Evolutionary conservation across 2,888 invertebrate species (phyloP).

Genomic region (Plebejus anna): DNA sequence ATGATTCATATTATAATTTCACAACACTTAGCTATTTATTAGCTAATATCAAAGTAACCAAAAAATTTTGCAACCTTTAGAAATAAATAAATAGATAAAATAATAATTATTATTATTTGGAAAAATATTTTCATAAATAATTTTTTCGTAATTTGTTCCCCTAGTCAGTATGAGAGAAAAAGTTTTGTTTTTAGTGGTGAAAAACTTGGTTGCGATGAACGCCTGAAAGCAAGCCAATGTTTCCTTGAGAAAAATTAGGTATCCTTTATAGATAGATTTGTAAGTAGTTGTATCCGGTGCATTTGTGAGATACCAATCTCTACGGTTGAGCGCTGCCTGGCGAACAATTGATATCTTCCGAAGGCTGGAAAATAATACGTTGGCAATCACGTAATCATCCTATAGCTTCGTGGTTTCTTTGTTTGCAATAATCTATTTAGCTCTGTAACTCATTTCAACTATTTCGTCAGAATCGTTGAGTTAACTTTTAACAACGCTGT

Average conservation of each 20-base stretch:
- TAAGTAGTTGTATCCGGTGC: conserved; percentile 36
- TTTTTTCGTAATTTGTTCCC: not conserved
- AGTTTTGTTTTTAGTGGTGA: not conserved
- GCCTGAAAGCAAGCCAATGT: not conserved
- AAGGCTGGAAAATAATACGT: conserved; percentile 71
- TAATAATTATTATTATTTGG: too few relatives aligned
- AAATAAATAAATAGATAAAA: too few relatives aligned
- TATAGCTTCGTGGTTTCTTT: conserved; percentile 13
- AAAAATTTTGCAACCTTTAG: too few relatives aligned
- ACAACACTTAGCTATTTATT: too few relatives aligned
- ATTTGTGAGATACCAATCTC: conserved; percentile 32
- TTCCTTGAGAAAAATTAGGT: conserved; percentile 11
- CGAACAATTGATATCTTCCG: conserved; percentile 74
- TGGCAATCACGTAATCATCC: conserved; percentile 29
- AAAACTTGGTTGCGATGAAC: not conserved
- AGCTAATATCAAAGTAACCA: too few relatives aligned
- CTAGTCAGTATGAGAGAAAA: not conserved
- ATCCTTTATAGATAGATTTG: conserved; percentile 25
- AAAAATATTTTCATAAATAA: too few relatives aligned
- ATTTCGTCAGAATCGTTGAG: not conserved
- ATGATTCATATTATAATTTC: too few relatives aligned
- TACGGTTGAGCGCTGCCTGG: conserved; percentile 39
- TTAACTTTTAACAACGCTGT: not conserved
- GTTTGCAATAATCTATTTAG: conserved; percentile 15
- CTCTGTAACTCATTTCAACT: not conserved